Evolutionary conservation across 2,113 vertebrate genomes (phyloP).

Genomic region (Clarias macrocephalus): DNA sequence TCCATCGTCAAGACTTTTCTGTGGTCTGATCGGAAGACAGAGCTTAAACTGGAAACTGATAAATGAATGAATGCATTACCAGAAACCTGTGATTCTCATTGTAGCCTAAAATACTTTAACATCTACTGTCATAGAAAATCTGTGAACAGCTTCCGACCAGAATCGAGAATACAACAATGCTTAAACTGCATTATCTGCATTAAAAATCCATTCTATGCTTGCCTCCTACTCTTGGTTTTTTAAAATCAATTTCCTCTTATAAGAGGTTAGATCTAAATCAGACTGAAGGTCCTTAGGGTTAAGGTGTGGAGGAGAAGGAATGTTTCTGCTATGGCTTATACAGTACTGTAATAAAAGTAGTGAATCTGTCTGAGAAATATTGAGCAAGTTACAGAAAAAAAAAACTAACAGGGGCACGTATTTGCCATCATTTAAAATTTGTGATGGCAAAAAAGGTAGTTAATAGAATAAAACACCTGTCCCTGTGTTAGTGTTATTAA

Average conservation of each 20-base stretch:
- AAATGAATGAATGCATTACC: background rate
- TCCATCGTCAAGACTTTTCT: background rate
- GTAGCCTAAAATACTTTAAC: background rate
- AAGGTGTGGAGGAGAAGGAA: background rate
- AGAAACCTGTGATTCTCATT: background rate
- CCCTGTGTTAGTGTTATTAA: background rate
- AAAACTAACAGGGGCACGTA: background rate
- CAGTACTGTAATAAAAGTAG: background rate
- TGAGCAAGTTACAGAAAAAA: background rate
- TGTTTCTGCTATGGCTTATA: background rate
- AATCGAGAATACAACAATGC: background rate
- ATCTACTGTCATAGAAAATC: background rate
- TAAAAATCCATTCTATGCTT: background rate
- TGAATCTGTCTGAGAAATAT: background rate
- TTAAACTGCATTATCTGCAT: background rate
- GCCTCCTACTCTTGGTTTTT: background rate
- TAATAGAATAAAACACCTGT: background rate
- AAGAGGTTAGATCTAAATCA: background rate
- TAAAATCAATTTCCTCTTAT: background rate
- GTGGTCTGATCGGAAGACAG: background rate
- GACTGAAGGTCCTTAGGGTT: constrained; percentile 3
- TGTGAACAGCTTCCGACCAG: background rate
- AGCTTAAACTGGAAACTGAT: background rate
- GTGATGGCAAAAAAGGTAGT: background rate
- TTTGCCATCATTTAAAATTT: background rate